These are phyloP conservation scores for Crossocerus cetratus DNA, from an alignment of 2,888 invertebrate species.

Conservation along the genomic window DNA sequence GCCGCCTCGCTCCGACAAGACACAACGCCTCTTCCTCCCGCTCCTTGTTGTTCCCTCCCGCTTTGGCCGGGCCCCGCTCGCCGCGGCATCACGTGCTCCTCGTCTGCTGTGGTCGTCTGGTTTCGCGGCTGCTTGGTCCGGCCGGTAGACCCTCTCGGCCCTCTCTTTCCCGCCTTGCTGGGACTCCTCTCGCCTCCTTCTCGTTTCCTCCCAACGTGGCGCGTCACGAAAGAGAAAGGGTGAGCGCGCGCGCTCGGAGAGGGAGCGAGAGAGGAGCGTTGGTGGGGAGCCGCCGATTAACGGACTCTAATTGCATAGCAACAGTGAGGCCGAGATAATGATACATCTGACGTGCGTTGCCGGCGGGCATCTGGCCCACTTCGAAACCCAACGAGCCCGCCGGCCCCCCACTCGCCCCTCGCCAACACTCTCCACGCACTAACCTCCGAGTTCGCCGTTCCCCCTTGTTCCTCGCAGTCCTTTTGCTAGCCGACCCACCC, in stretches of 20 bases:
- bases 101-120: slow-evolving; percentile 9
- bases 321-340: slow-evolving; percentile 74
- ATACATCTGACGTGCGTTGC: slow-evolving; percentile 72
- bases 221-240: slow-evolving; percentile 51
- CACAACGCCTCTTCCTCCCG: slow-evolving; percentile 3
- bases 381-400: slow-evolving; percentile 56
- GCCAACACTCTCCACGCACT: neutral
- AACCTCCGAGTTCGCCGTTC: too few species aligned
- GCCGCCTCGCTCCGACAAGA: slow-evolving; percentile 10
- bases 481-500: too few species aligned
- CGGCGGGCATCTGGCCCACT: slow-evolving; percentile 69
- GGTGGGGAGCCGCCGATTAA: slow-evolving; percentile 69
- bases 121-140: neutral
- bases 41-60: neutral
- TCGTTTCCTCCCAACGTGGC: slow-evolving; percentile 6
- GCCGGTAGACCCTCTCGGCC: neutral
- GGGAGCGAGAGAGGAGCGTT: too few species aligned
- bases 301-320: slow-evolving; percentile 75
- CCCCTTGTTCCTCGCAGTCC: too few species aligned
- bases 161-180: neutral
- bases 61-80: neutral
- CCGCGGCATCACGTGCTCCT: neutral
- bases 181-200: slow-evolving; percentile 10
- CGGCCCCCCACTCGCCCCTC: neutral
- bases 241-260: too few species aligned